Percentiles rank a stretch among this genome's conserved stretches.
Conservation (phyloP, 2,888 invertebrate genomes). For the Drosophila picticornis region DNA sequence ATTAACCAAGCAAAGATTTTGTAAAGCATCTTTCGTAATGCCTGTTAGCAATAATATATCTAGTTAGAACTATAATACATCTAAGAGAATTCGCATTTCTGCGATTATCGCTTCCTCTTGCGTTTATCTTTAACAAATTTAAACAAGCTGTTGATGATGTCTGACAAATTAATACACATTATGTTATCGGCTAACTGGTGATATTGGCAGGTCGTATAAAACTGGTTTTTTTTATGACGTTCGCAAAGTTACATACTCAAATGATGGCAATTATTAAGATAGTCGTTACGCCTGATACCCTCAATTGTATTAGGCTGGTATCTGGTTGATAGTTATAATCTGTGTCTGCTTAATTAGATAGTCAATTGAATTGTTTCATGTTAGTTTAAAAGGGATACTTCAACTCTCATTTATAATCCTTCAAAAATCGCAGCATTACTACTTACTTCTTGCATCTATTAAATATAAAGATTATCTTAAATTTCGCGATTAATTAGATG, state of each 20-base stretch:
- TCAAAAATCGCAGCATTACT: neutral
- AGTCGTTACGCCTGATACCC: neutral
- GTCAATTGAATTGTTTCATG: neutral
- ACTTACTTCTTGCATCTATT: neutral
- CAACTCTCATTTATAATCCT: neutral
- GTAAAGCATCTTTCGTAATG: slow-evolving; percentile 14
- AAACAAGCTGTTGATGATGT: neutral
- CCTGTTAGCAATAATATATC: neutral
- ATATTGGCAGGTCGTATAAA: slow-evolving; percentile 9
- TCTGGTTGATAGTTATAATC: neutral
- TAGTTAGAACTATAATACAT: neutral
- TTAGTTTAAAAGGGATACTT: neutral
- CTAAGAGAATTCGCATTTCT: neutral
- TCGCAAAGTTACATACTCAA: neutral
- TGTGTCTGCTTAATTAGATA: neutral
- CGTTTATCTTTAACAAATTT: neutral
- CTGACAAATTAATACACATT: neutral
- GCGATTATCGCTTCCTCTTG: neutral
- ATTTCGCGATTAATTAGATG: neutral
- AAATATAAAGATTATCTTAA: neutral
- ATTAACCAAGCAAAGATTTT: neutral
- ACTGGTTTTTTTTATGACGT: slow-evolving; percentile 6
- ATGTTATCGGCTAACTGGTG: neutral
- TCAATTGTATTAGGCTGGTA: neutral
- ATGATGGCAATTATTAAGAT: neutral